Base-by-base conservation (phyloP, 2,888 invertebrate species). In the Latrodectus hesperus region DNA sequence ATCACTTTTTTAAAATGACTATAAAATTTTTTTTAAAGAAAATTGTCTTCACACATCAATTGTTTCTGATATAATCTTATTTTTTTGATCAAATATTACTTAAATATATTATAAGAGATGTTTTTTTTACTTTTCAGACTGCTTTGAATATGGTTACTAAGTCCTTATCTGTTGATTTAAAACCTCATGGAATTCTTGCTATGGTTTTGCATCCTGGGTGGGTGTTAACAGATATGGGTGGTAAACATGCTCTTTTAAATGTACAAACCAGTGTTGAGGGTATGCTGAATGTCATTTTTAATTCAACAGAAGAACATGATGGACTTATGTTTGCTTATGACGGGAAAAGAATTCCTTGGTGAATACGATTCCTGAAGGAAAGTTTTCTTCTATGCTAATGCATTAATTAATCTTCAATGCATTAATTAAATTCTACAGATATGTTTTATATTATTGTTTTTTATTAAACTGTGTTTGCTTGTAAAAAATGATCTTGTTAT, bases 181-280 rank as follows among this genome's bases (percentile, higher is more conserved):
- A 95, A 91, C 94, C 94, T 65, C 94, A 95, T 90, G 94, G 95
- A 71, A 96, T 98, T 90, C 91, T 97, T 22, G 96, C 95, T 0
- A 93, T 95, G 0, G 94, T 91, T 93, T 82, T 98, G 88, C 97
- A 98, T 93, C 98, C 98, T 0, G 98, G 98, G 3, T 98, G 97
- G 98, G 97, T 98, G 10, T 95, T 95, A 91, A 98, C 98, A 0
- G 95, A 95, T 90, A 95, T 98, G 96, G 98, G 98, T 8, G 97
- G 98, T 8, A 92, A 94, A 65, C 95, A 94, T 90, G 98, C 97
- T 0, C 95, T 95, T 0, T 92, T 97, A 55, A 95, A 95, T 78
- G 93, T 96, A 1, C 94, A 95, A 49, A 94, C 94, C 1, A 95
- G 96, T 91, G 94, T 95, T 9, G 91, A 91, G 0, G 93, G 94